Evolutionary conservation across 1,140 invertebrate genomes (phyloP).

Genomic region (Thalassaphorura encarpata): DNA sequence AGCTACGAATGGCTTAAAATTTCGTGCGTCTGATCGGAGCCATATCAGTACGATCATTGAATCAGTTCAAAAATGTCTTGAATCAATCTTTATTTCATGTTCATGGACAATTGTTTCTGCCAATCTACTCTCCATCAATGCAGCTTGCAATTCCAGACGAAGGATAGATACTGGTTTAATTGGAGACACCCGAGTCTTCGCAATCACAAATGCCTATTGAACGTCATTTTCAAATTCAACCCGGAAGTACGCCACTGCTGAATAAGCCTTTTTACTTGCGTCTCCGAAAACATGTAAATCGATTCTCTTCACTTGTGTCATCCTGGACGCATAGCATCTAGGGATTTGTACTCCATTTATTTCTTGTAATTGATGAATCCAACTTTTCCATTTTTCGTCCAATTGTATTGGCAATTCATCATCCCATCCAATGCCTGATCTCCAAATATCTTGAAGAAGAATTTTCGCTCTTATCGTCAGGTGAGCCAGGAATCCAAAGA

Average conservation of each 20-base stretch:
- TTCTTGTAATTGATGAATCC: background rate
- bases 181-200: constrained; percentile 35
- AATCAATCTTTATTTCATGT: constrained; percentile 1
- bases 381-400: constrained; percentile 21
- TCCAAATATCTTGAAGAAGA: constrained; percentile 22
- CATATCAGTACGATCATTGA: constrained; percentile 5
- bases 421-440: constrained; percentile 24
- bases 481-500: constrained; percentile 27
- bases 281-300: constrained; percentile 35
- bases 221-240: background rate
- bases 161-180: constrained; percentile 33
- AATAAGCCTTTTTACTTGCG: constrained; percentile 33
- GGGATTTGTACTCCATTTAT: constrained; percentile 3
- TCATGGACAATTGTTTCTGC: constrained; percentile 1
- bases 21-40: constrained; percentile 6
- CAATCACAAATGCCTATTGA: constrained; percentile 26
- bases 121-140: constrained; percentile 31
- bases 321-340: background rate
- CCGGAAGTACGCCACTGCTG: constrained; percentile 33
- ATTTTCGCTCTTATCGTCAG: constrained; percentile 22
- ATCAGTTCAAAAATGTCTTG: constrained; percentile 23
- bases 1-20: constrained; percentile 24
- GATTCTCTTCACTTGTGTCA: background rate
- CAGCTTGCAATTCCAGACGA: constrained; percentile 35
- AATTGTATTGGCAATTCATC: constrained; percentile 10